Percentiles rank a stretch among this genome's conserved stretches.
Evolutionary conservation across 2,113 vertebrate species (phyloP).

Genomic region (Microcebus murinus): DNA sequence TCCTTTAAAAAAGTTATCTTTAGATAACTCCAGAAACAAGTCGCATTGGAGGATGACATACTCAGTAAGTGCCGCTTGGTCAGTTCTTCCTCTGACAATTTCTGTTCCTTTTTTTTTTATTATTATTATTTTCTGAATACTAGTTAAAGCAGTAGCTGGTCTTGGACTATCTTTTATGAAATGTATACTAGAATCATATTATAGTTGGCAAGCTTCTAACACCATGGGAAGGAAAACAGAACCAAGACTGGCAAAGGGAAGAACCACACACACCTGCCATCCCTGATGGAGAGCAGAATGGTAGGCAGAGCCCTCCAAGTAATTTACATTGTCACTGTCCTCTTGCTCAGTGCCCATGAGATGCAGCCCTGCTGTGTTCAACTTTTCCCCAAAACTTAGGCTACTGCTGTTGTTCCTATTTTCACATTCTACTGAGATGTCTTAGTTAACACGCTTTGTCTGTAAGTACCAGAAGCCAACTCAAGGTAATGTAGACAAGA

Average conservation of each 20-base stretch:
- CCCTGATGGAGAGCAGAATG: not conserved
- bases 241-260: not conserved
- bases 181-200: not conserved
- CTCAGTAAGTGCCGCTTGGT: not conserved
- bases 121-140: not conserved
- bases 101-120: not conserved
- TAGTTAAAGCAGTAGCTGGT: not conserved
- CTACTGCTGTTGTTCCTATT: not conserved
- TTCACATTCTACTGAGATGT: not conserved
- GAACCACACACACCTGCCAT: not conserved
- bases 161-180: not conserved
- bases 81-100: not conserved
- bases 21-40: not conserved
- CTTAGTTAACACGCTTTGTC: not conserved
- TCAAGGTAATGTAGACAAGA: not conserved
- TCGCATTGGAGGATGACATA: not conserved
- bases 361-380: not conserved
- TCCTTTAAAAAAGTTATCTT: slow-evolving; percentile 15
- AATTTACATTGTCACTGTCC: not conserved
- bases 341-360: not conserved
- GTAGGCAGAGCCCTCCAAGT: not conserved
- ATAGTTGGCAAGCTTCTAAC: not conserved
- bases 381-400: not conserved
- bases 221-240: not conserved
- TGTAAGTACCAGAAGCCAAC: not conserved